phyloP scores from a whole-genome alignment of 2,113 vertebrate genomes.

The Sarotherodon lohbergeri region DNA sequence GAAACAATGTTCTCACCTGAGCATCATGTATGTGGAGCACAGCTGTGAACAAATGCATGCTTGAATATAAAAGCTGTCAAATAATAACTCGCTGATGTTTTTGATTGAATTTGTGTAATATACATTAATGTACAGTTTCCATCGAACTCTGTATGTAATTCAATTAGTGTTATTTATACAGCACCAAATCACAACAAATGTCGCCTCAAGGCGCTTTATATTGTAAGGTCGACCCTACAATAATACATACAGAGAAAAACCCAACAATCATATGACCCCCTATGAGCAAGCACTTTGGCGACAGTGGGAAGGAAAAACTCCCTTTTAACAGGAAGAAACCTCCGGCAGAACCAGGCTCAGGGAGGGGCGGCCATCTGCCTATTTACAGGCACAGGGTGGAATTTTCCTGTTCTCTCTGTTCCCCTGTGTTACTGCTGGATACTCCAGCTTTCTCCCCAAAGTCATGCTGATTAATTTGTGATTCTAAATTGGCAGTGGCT shows the following conservation, averaged over 20 bases:
- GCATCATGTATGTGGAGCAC: rapidly evolving
- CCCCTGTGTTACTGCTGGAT: background rate
- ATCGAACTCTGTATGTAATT: rapidly evolving
- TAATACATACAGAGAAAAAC: background rate
- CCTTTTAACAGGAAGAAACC: background rate
- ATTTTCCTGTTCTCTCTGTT: background rate
- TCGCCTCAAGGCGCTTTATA: background rate
- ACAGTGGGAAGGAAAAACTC: background rate
- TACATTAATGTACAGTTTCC: rapidly evolving
- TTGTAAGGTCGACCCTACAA: rapidly evolving
- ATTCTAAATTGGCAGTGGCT: background rate
- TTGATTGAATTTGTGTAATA: background rate
- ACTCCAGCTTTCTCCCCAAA: background rate
- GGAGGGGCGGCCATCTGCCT: background rate
- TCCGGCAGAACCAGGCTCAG: rapidly evolving
- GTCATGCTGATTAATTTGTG: background rate
- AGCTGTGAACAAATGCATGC: background rate
- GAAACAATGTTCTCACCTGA: background rate
- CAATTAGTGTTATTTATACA: background rate
- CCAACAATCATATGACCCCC: background rate
- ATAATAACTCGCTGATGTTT: background rate
- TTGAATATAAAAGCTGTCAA: background rate
- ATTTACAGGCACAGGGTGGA: background rate
- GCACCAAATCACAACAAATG: rapidly evolving
- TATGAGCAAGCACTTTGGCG: rapidly evolving